Evolutionary conservation across 2,113 vertebrate species (phyloP).

Genomic region (Varanus salvator): DNA sequence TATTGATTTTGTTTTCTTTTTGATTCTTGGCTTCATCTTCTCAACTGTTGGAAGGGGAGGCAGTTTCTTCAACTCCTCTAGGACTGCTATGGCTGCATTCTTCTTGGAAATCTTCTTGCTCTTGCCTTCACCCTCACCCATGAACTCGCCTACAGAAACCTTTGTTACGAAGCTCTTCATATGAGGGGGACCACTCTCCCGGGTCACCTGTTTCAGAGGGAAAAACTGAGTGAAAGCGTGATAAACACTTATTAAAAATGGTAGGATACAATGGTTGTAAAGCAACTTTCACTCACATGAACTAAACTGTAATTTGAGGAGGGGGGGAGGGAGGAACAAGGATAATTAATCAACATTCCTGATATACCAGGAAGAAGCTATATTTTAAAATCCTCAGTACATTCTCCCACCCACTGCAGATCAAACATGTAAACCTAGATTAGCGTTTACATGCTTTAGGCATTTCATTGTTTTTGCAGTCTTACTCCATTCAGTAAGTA

Average conservation of each 20-base stretch:
- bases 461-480: constrained; percentile 27
- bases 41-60: constrained; percentile 90
- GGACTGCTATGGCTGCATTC: constrained; percentile 90
- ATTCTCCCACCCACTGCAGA: constrained; percentile 35
- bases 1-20: constrained; percentile 99
- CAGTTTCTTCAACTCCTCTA: constrained; percentile 90
- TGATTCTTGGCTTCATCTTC: constrained; percentile 94
- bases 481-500: constrained; percentile 27
- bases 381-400: not conserved
- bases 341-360: constrained; percentile 5
- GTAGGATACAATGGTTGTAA: constrained; percentile 62
- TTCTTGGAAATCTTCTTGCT: constrained; percentile 99
- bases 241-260: constrained; percentile 75
- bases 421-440: constrained; percentile 18
- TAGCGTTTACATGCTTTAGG: constrained; percentile 14
- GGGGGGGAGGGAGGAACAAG: constrained; percentile 7
- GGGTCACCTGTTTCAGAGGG: constrained; percentile 90
- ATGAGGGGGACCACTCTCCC: constrained; percentile 95
- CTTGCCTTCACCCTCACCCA: constrained; percentile 95
- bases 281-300: constrained; percentile 53
- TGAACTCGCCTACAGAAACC: constrained; percentile 91
- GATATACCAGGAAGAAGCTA: constrained; percentile 15
- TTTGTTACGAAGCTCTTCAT: constrained; percentile 97
- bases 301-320: constrained; percentile 9
- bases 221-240: constrained; percentile 82